Conservation (phyloP, 2,888 invertebrate species). For the Dastarcus helophoroides region DNA sequence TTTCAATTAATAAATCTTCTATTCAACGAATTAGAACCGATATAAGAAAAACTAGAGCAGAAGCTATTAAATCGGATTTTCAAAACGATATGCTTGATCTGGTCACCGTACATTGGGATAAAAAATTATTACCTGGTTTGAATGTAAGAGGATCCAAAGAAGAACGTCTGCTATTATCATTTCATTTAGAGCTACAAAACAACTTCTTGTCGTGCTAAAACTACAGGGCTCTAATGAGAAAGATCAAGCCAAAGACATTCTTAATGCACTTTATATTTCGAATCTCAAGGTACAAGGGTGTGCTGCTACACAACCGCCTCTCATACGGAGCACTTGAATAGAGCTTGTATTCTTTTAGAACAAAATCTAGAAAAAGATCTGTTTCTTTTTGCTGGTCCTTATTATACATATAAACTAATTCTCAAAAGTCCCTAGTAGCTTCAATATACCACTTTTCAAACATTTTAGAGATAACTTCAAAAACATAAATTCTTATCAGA, state of each 20-base stretch:
- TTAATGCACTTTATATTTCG: constrained; percentile 7
- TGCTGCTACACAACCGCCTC: constrained; percentile 12
- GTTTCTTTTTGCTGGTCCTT: neutral
- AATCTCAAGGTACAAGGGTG: too few species aligned
- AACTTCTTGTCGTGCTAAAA: constrained; percentile 22
- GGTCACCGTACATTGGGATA: constrained; percentile 22
- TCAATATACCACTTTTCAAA: too few species aligned
- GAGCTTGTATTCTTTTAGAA: neutral
- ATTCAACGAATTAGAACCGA: too few species aligned
- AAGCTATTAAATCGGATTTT: constrained; percentile 26
- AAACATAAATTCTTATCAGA: too few species aligned
- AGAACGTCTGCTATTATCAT: constrained; percentile 22
- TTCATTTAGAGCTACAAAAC: constrained; percentile 17
- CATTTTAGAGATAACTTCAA: too few species aligned
- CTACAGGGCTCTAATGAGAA: constrained; percentile 18
- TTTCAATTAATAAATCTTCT: too few species aligned
- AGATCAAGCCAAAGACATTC: constrained; percentile 19
- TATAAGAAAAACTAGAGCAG: too few species aligned
- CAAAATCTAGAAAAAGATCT: neutral
- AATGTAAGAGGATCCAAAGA: constrained; percentile 15
- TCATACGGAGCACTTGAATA: constrained; percentile 18
- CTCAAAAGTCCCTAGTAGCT: neutral
- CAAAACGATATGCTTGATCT: constrained; percentile 22
- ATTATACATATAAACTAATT: neutral
- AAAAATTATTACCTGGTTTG: constrained; percentile 24